A percentile compares a stretch with the other conserved stretches of the same genome.
Evolutionary conservation across 2,113 vertebrate genomes (phyloP).

Genomic region (Parus major): DNA sequence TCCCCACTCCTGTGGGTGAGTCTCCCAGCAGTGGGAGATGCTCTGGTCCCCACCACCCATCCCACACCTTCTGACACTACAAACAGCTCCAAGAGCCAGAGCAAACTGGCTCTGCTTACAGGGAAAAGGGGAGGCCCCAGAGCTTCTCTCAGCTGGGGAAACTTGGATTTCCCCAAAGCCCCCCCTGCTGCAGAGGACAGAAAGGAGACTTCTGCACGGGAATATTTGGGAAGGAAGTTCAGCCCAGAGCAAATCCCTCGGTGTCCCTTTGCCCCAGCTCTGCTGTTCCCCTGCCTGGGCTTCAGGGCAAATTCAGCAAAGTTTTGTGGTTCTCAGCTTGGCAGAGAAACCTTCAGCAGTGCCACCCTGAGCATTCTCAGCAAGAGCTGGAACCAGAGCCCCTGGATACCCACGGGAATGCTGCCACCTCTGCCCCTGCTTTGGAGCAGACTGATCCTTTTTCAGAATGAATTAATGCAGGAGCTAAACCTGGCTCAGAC

Average conservation of each 20-base stretch:
- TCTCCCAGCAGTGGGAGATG: neutral
- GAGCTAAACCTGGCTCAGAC: neutral
- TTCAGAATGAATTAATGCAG: neutral
- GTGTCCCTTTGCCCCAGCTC: neutral
- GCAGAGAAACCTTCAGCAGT: neutral
- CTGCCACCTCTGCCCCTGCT: neutral
- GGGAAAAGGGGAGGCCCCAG: neutral
- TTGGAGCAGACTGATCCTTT: neutral
- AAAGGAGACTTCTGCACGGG: accelerated
- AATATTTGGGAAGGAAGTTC: neutral
- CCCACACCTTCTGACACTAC: neutral
- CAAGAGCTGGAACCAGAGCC: neutral
- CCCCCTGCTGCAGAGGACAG: neutral
- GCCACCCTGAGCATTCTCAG: neutral
- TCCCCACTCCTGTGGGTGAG: neutral
- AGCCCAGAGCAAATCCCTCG: neutral
- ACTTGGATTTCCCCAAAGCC: neutral
- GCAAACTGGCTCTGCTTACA: neutral
- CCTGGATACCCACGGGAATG: neutral
- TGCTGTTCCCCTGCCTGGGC: neutral
- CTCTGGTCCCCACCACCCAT: neutral
- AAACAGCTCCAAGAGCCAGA: neutral
- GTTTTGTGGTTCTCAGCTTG: neutral
- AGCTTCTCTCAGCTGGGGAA: neutral
- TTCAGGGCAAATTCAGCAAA: neutral